Base-by-base conservation (phyloP, 2,888 invertebrate genomes). In the Orchesella flavescens region DNA sequence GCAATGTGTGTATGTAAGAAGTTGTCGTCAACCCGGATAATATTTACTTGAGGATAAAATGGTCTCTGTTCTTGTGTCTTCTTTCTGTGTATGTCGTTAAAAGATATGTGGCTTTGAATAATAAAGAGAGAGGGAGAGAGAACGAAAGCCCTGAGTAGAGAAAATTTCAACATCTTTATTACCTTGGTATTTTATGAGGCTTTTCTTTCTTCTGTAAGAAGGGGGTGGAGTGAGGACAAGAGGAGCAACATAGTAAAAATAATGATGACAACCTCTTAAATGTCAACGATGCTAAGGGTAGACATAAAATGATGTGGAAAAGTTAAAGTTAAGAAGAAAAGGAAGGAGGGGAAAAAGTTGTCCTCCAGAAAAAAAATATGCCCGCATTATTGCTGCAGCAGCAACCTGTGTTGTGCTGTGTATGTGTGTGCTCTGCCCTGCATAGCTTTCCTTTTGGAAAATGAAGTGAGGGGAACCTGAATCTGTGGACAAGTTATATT, bases 181-280 rank as follows among this genome's bases (percentile, higher is more conserved):
- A 77, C 83, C 77, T 77, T 83, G 83, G 63, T 83, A 83, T 83
- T 83, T 83, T 73, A 83, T 83, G 83, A 83, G 73, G 71, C 72
- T 72, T 72, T 83, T 46, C 34, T 34, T 34, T 34, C n/a, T 34
- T 34, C 34, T 34, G 34, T 7, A 2, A 34, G 34, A 34, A 34
- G 34, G 34, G 34, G n/a, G 34, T 4, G 34, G 7, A 34, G 3
- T 3, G 83, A 77, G 83, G 77, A 73, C 83, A 61, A 49, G 21
- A 59, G 66, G 75, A 74, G 72, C 59, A 74, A 76, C 76, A 72
- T 57, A 46, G 72, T 83, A 83, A 77, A 34, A 83, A 77, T 77
- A 83, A 83, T 83, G 83, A 77, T 83, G 83, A 83, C 83, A 83
- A 77, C 68, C 71, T 83, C 83, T 83, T 83, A 83, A 83, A 83